Evolutionary conservation across 2,797 vertebrate species (phyloP).

Genomic region (Tragopan temminckii): DNA sequence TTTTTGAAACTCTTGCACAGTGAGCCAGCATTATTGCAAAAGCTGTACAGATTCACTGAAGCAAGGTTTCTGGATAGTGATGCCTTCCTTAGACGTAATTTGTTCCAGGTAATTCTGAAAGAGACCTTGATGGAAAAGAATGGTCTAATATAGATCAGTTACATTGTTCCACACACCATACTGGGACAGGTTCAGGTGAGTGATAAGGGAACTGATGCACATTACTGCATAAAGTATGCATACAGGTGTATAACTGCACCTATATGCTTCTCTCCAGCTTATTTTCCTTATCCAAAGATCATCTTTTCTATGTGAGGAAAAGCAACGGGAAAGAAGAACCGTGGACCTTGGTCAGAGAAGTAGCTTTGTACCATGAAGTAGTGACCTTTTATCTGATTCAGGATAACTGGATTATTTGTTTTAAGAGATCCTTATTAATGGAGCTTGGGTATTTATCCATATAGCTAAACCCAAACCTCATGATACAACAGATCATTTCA

Average conservation of each 20-base stretch:
- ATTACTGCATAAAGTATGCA: not conserved
- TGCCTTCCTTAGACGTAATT: not conserved
- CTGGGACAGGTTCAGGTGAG: not conserved
- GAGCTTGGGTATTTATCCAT: not conserved
- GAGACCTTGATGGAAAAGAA: not conserved
- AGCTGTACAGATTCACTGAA: not conserved
- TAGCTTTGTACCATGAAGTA: not conserved
- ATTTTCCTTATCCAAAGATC: not conserved
- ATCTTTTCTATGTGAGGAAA: not conserved
- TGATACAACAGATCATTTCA: not conserved
- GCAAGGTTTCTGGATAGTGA: not conserved
- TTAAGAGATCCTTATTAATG: not conserved
- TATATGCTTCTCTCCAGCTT: not conserved
- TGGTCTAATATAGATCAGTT: not conserved
- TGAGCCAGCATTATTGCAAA: not conserved
- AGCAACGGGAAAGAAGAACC: not conserved
- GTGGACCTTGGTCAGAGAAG: not conserved
- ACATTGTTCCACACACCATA: not conserved
- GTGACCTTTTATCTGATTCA: not conserved
- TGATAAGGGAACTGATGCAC: not conserved
- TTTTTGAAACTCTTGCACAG: not conserved
- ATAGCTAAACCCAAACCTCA: not conserved
- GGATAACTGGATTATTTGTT: not conserved
- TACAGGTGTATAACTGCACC: not conserved
- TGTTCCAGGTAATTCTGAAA: not conserved